Percentiles rank a stretch among this genome's conserved stretches.
phyloP scores from a whole-genome alignment of 2,888 invertebrate species.

The Tyria jacobaeae region DNA sequence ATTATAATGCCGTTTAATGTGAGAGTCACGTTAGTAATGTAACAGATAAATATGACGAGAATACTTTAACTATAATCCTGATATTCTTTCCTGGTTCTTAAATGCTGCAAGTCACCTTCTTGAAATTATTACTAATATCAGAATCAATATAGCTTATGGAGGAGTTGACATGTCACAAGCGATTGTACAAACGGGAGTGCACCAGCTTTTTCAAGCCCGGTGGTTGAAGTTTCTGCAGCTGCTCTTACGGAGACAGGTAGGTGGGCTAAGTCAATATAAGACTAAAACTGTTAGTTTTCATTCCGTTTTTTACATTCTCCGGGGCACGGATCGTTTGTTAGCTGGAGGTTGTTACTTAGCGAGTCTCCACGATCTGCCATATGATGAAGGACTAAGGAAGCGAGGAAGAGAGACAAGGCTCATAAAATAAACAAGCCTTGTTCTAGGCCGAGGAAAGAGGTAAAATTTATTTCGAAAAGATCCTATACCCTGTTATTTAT shows the following conservation, averaged over 20 bases:
- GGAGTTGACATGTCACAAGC: not conserved
- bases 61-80: too few relatives aligned
- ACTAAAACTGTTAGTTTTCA: too few relatives aligned
- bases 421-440: not conserved
- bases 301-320: not conserved
- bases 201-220: not conserved
- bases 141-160: not conserved
- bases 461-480: too few relatives aligned
- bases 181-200: not conserved
- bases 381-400: not conserved
- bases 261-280: too few relatives aligned
- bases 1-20: not conserved
- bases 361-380: not conserved
- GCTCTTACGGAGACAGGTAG: too few relatives aligned
- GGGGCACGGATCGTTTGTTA: not conserved
- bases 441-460: not conserved
- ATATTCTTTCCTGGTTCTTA: too few relatives aligned
- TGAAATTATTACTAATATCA: too few relatives aligned
- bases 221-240: too few relatives aligned
- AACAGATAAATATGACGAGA: not conserved
- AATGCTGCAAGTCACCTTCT: too few relatives aligned
- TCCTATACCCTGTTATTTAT: not conserved
- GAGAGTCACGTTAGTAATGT: not conserved
- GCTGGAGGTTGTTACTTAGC: not conserved
- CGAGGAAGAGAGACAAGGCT: not conserved